phyloP scores from a whole-genome alignment of 2,797 vertebrate genomes.

The Taeniopygia guttata region DNA sequence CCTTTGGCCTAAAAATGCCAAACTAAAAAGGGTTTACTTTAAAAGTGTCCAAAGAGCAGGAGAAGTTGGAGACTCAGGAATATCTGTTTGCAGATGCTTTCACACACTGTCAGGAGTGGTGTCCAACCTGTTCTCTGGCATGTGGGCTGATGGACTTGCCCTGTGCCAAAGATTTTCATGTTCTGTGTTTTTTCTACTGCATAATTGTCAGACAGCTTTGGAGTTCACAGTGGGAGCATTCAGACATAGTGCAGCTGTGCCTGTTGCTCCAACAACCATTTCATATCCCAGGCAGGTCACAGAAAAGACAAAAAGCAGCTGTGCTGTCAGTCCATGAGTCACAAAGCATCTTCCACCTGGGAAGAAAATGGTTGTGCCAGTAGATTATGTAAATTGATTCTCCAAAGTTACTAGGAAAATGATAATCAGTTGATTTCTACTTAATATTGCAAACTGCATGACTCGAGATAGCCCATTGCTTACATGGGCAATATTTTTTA shows the following conservation, averaged over 20 bases:
- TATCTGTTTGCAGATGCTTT: not conserved
- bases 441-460: not conserved
- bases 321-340: not conserved
- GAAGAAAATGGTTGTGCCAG: not conserved
- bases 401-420: not conserved
- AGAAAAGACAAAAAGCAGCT: conserved; percentile 16
- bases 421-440: not conserved
- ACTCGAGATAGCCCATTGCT: not conserved
- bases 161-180: not conserved
- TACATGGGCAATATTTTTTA: not conserved
- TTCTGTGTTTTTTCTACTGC: not conserved
- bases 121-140: not conserved
- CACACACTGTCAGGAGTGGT: not conserved
- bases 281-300: conserved; percentile 6
- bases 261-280: not conserved
- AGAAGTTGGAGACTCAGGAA: not conserved
- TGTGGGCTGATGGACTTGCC: not conserved
- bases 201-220: not conserved
- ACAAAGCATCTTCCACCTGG: conserved; percentile 1
- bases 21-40: not conserved
- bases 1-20: not conserved
- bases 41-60: not conserved
- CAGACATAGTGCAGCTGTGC: not conserved
- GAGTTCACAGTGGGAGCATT: conserved; percentile 13
- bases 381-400: not conserved